Evolutionary conservation across 2,113 vertebrate species (phyloP).

Genomic region (Grantiella picta): DNA sequence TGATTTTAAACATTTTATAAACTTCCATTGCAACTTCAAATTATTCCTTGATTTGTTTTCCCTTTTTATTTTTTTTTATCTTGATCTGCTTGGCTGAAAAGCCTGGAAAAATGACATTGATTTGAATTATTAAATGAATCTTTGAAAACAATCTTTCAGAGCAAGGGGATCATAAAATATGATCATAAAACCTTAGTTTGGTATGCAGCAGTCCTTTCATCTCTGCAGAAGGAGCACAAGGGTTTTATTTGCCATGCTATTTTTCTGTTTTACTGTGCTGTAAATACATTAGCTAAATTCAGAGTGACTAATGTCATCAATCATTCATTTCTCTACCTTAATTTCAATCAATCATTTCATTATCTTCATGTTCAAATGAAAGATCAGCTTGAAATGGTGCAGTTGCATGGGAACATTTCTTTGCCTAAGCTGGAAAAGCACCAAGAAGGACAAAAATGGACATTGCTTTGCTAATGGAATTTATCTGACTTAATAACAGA

Average conservation of each 20-base stretch:
- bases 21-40: background rate
- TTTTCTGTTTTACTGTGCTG: background rate
- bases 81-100: background rate
- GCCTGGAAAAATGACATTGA: background rate
- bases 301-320: background rate
- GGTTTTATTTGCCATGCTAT: background rate
- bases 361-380: background rate
- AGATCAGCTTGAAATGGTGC: background rate
- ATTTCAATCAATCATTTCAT: constrained; percentile 24
- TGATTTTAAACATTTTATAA: background rate
- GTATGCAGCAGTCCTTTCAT: background rate
- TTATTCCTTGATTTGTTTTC: background rate
- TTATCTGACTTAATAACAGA: background rate
- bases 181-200: background rate
- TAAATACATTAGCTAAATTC: background rate
- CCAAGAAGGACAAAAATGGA: background rate
- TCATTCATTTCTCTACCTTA: background rate
- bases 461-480: background rate
- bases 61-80: background rate
- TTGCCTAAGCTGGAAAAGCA: background rate
- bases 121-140: background rate
- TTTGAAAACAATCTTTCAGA: background rate
- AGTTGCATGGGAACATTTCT: background rate
- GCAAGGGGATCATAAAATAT: background rate
- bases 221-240: background rate